phyloP scores from a whole-genome alignment of 2,797 vertebrate species.

The Calcarius lapponicus region DNA sequence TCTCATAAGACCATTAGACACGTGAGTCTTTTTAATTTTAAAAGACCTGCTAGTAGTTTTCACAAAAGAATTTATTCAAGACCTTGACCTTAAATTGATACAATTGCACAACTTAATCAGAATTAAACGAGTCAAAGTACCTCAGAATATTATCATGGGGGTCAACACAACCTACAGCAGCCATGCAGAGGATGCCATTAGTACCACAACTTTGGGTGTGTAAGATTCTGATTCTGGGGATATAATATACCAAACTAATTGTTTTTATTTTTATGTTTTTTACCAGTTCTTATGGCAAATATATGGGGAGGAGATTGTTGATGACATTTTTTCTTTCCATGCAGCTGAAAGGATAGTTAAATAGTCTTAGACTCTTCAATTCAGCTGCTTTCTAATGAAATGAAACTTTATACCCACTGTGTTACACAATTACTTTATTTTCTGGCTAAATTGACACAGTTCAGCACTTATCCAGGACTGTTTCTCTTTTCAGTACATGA shows the following conservation, averaged over 20 bases:
- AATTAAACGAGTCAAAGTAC: constrained; percentile 69
- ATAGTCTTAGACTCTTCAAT: not conserved
- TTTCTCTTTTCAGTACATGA: not conserved
- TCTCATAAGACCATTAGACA: constrained; percentile 59
- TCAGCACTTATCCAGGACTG: not conserved
- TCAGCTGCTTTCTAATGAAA: not conserved
- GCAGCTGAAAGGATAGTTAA: not conserved
- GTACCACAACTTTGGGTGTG: not conserved
- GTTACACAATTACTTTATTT: constrained; percentile 10
- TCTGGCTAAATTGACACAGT: not conserved
- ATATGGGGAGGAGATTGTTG: not conserved
- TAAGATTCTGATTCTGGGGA: not conserved
- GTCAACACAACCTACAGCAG: constrained; percentile 11
- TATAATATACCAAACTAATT: not conserved
- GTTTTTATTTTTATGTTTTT: not conserved
- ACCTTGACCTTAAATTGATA: constrained; percentile 72
- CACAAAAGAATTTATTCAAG: constrained; percentile 64
- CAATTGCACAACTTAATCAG: constrained; percentile 71
- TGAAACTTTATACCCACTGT: not conserved
- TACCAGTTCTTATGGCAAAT: not conserved
- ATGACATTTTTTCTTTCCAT: not conserved
- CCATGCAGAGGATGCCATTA: not conserved
- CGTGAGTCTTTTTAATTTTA: constrained; percentile 62
- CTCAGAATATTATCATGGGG: not conserved
- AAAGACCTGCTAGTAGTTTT: constrained; percentile 57